Base-by-base conservation (phyloP, 2,113 vertebrate species). In the Ictalurus punctatus region DNA sequence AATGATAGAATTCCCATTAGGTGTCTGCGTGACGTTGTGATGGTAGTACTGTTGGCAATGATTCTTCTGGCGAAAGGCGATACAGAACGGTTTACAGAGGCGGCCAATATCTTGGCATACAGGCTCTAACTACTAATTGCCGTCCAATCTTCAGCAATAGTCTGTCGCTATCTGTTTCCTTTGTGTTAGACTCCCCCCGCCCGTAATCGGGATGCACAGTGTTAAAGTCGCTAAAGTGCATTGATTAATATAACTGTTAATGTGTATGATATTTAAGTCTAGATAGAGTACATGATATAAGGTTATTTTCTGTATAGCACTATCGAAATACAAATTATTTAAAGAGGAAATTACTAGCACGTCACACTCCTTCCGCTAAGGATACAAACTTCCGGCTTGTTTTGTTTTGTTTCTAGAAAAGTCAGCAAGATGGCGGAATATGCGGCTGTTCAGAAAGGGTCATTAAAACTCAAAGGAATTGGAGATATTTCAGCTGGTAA, bases 371-470 rank as follows among this genome's bases (percentile, higher is more conserved):
- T 83, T 83, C 58, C 56, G 81, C 30, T 61, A 65, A 83, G 6
- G 12, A 13, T 85, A 34, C 59, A 27, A 89, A 40, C 12, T 21
- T 86, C 69, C 84, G 69, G 48, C 4, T 73, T 12, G 17, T n/a
- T 34, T 71, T 61, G 17, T 16, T 52, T 9, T 27, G 27, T 16
- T n/a, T 27, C 3, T 40, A 4, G 82, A 93, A 40, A n/a, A 84
- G 3, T 78, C 25, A 16, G 1, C 63, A 90, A 93, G 8, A 96
- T 96, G 95, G 93, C 96, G 0, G 95, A 96, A 6, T 96, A 96
- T 86, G 88, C 13, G 0, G 5, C n/a, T 0, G 91, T 90, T 1
- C 94, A 95, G 91, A 96, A 94, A 81, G 93, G 94, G 27, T 1
- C 92, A 27, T 89, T 96, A 48, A 96, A 96, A 90, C 25, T 96